phyloP scores from a whole-genome alignment of 2,888 invertebrate genomes.

The Phalera bucephala region DNA sequence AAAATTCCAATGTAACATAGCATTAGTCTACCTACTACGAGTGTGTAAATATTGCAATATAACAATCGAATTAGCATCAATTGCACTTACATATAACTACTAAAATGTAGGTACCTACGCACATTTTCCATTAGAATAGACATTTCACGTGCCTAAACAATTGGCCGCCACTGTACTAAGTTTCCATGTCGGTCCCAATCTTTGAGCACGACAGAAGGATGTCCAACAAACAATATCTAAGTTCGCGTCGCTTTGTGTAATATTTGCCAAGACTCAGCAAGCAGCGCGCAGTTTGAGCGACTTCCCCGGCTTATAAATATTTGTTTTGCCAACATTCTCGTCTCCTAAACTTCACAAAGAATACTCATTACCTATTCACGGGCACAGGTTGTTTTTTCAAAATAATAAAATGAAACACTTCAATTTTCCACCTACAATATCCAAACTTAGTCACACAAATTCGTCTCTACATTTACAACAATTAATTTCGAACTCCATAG shows the following conservation, averaged over 20 bases:
- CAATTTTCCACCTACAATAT: slow-evolving; percentile 1
- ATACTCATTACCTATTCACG: slow-evolving; percentile 4
- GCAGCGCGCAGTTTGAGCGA: slow-evolving; percentile 57
- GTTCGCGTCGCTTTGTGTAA: slow-evolving; percentile 70
- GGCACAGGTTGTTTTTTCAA: too few relatives aligned
- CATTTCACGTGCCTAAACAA: too few relatives aligned
- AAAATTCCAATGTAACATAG: too few relatives aligned
- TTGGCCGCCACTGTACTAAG: background rate
- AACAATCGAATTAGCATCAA: too few relatives aligned
- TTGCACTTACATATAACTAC: too few relatives aligned
- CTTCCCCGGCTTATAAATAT: slow-evolving; percentile 74
- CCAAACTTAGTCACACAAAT: slow-evolving; percentile 17
- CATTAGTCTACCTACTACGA: too few relatives aligned
- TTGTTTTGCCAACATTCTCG: slow-evolving; percentile 63
- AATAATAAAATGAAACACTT: background rate
- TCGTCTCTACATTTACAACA: slow-evolving; percentile 19
- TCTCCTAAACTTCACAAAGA: slow-evolving; percentile 43
- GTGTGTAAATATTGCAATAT: too few relatives aligned
- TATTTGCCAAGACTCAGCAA: slow-evolving; percentile 67
- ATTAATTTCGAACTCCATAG: slow-evolving; percentile 24
- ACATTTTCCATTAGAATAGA: too few relatives aligned
- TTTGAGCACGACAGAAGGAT: slow-evolving; percentile 46
- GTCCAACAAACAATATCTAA: slow-evolving; percentile 71
- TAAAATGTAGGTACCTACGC: too few relatives aligned
- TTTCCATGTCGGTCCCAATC: slow-evolving; percentile 26